Conservation (phyloP, 2,888 invertebrate species). For the Aspidiotus rigidus region DNA sequence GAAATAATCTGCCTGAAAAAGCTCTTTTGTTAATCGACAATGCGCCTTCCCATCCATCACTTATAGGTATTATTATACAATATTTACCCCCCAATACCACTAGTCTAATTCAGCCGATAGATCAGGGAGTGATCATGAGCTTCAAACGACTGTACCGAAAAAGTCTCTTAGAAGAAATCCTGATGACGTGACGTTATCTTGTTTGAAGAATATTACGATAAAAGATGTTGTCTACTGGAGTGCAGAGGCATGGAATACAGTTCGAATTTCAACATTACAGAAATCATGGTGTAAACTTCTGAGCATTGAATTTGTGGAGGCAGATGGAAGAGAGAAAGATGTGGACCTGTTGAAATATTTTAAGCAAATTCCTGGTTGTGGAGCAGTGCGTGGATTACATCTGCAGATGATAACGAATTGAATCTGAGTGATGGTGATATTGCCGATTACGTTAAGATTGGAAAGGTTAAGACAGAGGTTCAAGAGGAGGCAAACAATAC, state of each 20-base stretch:
- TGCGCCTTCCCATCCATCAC: constrained; percentile 30
- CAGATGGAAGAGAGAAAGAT: constrained; percentile 16
- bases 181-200: constrained; percentile 8
- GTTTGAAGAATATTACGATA: constrained; percentile 31
- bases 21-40: constrained; percentile 37
- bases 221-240: constrained; percentile 29
- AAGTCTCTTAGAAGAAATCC: constrained; percentile 35
- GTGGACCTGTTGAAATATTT: constrained; percentile 27
- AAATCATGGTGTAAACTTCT: constrained; percentile 36
- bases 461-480: too few species aligned
- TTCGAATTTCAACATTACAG: constrained; percentile 32
- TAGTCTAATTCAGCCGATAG: constrained; percentile 39
- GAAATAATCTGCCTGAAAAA: constrained; percentile 35
- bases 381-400: constrained; percentile 21
- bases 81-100: constrained; percentile 39
- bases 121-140: constrained; percentile 38
- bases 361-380: constrained; percentile 29
- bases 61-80: constrained; percentile 34
- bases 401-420: constrained; percentile 5
- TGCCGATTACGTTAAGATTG: not conserved
- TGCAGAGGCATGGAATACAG: constrained; percentile 35
- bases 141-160: constrained; percentile 38
- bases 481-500: too few species aligned
- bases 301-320: constrained; percentile 10
- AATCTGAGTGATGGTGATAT: not conserved